Base-by-base conservation (phyloP, 2,797 vertebrate species). In the Smutsia gigantea region DNA sequence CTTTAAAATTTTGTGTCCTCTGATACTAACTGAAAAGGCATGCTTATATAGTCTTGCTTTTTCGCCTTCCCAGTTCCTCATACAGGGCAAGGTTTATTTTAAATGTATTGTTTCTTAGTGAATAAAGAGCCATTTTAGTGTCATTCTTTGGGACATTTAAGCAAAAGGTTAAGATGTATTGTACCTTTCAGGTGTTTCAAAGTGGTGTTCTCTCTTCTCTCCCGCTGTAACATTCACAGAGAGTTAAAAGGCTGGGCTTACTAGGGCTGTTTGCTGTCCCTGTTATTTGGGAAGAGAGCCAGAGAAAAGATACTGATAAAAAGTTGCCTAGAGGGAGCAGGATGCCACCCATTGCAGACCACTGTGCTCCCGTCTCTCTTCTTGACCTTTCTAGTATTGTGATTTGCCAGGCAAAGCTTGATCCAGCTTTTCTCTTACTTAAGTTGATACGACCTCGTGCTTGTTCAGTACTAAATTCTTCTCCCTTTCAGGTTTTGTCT, bases 401-500 rank as follows among this genome's bases (percentile, higher is more conserved):
- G 42, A 74, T 51, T 94, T 79, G 75, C 14, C 2, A 34, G 75
- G 72, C 81, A 68, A 86, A 86, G 78, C 90, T 42, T 61, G 87
- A 55, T 69, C 37, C 78, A 57, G 61, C 72, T 94, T 92, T 91
- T 85, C 77, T 85, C 94, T 87, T 74, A 19, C n/a, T n/a, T n/a
- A n/a, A 89, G 68, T 37, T 71, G 23, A 29, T 92, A 75, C 19
- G 84, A 92, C 90, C 90, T 86, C 12, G 4, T 55, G 77, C 78
- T 93, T 92, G 69, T 66, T 64, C 74, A 66, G 0, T 82, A 46
- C 87, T 84, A 61, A 77, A 78, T 75, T 81, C 79, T n/a, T 49
- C 75, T 93, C 42, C 74, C 64, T 92, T 96, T 94, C 85, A 92
- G 95, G 64, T 92, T 90, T 95, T 93, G 63, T 96, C 69, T 94